Evolutionary conservation across 2,797 vertebrate genomes (phyloP).

Genomic region (Syngnathus acus): DNA sequence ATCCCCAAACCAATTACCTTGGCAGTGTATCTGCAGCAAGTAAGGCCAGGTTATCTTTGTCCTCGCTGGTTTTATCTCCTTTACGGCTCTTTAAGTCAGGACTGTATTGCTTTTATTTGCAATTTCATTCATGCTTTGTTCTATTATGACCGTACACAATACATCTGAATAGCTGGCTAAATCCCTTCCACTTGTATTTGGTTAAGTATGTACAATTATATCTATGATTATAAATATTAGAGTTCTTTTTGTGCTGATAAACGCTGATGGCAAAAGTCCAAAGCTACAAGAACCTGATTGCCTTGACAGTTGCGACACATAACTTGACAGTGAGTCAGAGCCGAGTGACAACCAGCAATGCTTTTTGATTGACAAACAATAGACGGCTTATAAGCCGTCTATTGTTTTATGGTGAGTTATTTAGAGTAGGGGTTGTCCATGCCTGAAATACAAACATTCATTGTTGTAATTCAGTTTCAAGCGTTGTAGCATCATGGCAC

Average conservation of each 20-base stretch:
- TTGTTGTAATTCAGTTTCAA: conserved; percentile 27
- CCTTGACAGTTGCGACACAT: conserved; percentile 32
- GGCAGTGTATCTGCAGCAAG: conserved; percentile 70
- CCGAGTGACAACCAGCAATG: conserved; percentile 53
- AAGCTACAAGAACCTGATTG: conserved; percentile 49
- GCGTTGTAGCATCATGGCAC: conserved; percentile 24
- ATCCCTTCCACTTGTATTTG: background rate
- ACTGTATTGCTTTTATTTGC: background rate
- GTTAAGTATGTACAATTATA: conserved; percentile 5
- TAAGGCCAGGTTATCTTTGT: conserved; percentile 65
- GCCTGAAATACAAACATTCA: conserved; percentile 60
- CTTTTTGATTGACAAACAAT: conserved; percentile 57
- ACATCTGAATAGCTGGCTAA: background rate
- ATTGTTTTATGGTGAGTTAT: conserved; percentile 58
- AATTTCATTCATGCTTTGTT: background rate
- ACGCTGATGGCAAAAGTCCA: conserved; percentile 15
- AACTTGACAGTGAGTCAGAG: conserved; percentile 29
- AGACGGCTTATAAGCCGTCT: conserved; percentile 61
- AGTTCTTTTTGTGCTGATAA: conserved; percentile 14
- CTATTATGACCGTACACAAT: background rate
- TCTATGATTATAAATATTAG: conserved; percentile 17
- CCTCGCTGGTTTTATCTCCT: conserved; percentile 41
- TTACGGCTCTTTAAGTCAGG: conserved; percentile 25
- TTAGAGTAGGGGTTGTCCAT: conserved; percentile 50
- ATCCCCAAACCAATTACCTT: conserved; percentile 95